Evolutionary conservation across 2,888 invertebrate genomes (phyloP).

Genomic region (Caenorhabditis drosophilae): DNA sequence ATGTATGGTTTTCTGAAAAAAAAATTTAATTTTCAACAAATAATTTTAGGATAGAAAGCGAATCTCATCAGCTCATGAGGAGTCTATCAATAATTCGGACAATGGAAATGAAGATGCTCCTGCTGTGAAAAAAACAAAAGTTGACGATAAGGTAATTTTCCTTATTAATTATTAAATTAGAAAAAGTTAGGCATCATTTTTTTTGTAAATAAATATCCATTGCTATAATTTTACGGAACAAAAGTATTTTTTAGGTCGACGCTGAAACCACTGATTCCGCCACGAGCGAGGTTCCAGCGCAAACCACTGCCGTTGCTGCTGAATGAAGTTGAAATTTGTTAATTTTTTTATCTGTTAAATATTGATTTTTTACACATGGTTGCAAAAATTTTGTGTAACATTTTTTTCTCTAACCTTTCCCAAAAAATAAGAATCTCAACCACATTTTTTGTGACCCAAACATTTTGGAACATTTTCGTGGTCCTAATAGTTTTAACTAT

Average conservation of each 20-base stretch:
- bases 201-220: slow-evolving; percentile 9
- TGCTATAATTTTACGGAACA: background rate
- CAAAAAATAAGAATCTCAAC: slow-evolving; percentile 29
- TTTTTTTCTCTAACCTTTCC: slow-evolving; percentile 14
- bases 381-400: background rate
- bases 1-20: slow-evolving; percentile 19
- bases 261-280: slow-evolving; percentile 19
- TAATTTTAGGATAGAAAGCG: slow-evolving; percentile 54
- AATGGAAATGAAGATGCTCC: slow-evolving; percentile 45
- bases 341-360: slow-evolving; percentile 8
- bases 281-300: background rate
- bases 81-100: slow-evolving; percentile 19
- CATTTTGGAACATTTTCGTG: background rate
- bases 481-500: slow-evolving; percentile 28
- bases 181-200: slow-evolving; percentile 9
- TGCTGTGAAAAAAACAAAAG: slow-evolving; percentile 48
- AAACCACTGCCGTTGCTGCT: slow-evolving; percentile 22
- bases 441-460: slow-evolving; percentile 11
- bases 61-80: slow-evolving; percentile 43
- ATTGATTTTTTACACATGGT: slow-evolving; percentile 8
- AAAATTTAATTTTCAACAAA: slow-evolving; percentile 6
- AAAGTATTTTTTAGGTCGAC: slow-evolving; percentile 15
- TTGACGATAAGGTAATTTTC: slow-evolving; percentile 39
- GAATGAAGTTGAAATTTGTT: slow-evolving; percentile 10
- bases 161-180: slow-evolving; percentile 7